A percentile compares a stretch with the other conserved stretches of the same genome.
These are phyloP conservation scores for Perdita meconis DNA, from an alignment of 2,888 invertebrate species.

Conservation along the genomic window DNA sequence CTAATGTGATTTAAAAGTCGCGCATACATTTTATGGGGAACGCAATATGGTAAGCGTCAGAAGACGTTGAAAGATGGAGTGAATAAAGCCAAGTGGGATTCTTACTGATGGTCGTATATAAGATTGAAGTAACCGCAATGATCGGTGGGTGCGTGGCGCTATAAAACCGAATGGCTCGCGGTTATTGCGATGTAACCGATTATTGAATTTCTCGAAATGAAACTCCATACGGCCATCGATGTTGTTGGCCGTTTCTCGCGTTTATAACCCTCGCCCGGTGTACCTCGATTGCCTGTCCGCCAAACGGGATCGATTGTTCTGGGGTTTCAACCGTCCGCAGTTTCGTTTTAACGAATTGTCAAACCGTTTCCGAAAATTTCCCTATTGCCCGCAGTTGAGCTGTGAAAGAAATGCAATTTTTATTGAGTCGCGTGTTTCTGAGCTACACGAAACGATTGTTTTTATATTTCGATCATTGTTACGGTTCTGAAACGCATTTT, in stretches of 20 bases:
- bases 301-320: constrained; percentile 50
- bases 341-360: constrained; percentile 4
- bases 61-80: background rate
- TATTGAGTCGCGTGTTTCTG: background rate
- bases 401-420: constrained; percentile 9
- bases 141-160: constrained; percentile 35
- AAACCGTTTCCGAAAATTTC: constrained; percentile 21
- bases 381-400: background rate
- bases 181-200: constrained; percentile 73
- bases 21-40: background rate
- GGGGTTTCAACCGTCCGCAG: background rate
- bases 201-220: constrained; percentile 74
- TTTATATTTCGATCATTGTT: too few relatives aligned
- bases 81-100: constrained; percentile 14
- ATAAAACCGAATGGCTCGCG: constrained; percentile 64
- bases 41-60: background rate
- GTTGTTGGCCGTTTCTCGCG: constrained; percentile 38
- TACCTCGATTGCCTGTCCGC: constrained; percentile 51
- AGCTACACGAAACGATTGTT: too few relatives aligned
- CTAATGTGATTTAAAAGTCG: background rate
- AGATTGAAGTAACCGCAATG: constrained; percentile 24
- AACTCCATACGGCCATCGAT: constrained; percentile 65
- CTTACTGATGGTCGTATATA: constrained; percentile 33
- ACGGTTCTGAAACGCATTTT: too few relatives aligned
- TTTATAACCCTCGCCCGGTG: constrained; percentile 41